These are phyloP conservation scores for Volucella inanis DNA, from an alignment of 2,888 invertebrate species.

Conservation along the genomic window DNA sequence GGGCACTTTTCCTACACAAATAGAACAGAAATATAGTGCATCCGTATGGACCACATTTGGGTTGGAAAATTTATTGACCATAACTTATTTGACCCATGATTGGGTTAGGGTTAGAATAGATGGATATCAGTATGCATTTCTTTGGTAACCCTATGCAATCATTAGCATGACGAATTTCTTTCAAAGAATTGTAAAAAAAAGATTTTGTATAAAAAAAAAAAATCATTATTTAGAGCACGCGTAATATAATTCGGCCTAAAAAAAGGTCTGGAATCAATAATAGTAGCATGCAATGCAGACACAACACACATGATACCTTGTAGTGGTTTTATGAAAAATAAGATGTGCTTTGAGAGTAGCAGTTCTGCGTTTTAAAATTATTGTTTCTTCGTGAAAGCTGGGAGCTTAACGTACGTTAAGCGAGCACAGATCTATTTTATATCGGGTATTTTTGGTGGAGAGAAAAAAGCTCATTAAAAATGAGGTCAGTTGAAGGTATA, in stretches of 20 bases:
- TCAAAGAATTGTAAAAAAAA: slow-evolving; percentile 13
- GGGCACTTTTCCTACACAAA: neutral
- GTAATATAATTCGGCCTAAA: neutral
- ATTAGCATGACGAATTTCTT: slow-evolving; percentile 65
- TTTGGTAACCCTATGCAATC: slow-evolving; percentile 57
- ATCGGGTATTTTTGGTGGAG: no score
- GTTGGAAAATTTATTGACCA: slow-evolving; percentile 65
- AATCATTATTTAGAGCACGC: slow-evolving; percentile 34
- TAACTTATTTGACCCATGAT: slow-evolving; percentile 65
- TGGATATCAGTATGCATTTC: slow-evolving; percentile 43
- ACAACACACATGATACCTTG: no score
- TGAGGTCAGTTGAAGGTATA: no score
- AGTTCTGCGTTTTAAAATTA: no score
- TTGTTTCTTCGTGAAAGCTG: no score
- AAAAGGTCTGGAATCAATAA: no score
- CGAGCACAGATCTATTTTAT: no score
- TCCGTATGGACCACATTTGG: slow-evolving; percentile 48
- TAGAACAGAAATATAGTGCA: slow-evolving; percentile 17
- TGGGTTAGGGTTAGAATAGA: slow-evolving; percentile 40
- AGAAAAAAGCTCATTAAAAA: no score
- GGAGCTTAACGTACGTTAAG: no score
- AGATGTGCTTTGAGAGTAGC: no score
- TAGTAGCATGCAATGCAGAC: no score
- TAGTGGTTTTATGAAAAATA: no score
- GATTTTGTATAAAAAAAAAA: slow-evolving; percentile 7